Base-by-base conservation (phyloP, 2,888 invertebrate species). In the Smittia aterrima region DNA sequence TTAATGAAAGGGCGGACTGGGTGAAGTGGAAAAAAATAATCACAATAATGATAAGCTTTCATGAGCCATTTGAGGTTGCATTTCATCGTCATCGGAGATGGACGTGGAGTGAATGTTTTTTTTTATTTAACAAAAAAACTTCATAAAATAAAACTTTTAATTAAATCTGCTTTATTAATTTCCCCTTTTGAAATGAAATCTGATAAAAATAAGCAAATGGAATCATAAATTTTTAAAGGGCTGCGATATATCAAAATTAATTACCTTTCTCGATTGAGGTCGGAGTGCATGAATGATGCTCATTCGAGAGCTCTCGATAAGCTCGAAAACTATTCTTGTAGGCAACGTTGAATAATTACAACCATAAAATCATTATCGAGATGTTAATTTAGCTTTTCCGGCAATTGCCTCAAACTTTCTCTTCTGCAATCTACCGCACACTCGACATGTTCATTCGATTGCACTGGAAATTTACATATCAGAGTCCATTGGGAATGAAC, bases 11-110 rank as follows among this genome's bases (percentile, higher is more conserved):
- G 47, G 16, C 32, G 32, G 47, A 47, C 38, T 47, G n/a, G 16
- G 47, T 11, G 47, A n/a, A 11, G 16, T n/a, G 47, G 47, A 9
- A 32, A 32, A 32, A 32, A 32, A 32, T 32, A 32, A 32, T 32
- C 32, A 9, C 20, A 64, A 64, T 64, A 64, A 64, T 64, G 27
- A 64, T 64, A 64, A 64, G 58, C 58, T 58, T 58, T 58, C 20
- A 58, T 58, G 58, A 58, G 18, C 58, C 16, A 18, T 58, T 58
- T 58, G 58, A 58, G 58, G 64, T 64, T 25, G 20, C n/a, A 22
- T 64, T 64, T 64, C 64, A 58, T 58, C 64, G 20, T 58, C 47
- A 47, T 47, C 16, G n/a, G 18, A 64, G n/a, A 27, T 64, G 25
- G 16, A 24, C 13, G 64, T 24, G 22, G 13, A 9, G 20, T 6